These are phyloP conservation scores for Pachypsylla venusta DNA, from an alignment of 1,140 invertebrate species.

Conservation along the genomic window DNA sequence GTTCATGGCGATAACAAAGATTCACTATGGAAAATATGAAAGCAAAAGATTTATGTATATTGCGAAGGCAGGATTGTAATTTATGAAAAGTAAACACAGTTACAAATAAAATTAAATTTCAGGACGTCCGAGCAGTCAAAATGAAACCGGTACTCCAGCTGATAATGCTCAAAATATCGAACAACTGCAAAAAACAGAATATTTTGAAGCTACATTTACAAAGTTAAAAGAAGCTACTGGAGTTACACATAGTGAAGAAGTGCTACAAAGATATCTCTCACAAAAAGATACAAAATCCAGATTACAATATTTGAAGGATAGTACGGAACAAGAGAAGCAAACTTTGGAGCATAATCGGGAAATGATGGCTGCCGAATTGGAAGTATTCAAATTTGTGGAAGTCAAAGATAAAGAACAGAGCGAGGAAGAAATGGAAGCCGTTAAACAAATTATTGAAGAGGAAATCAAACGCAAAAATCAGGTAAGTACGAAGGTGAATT, in stretches of 20 bases:
- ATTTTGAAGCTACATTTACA: slow-evolving; percentile 48
- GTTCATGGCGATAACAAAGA: too few relatives aligned
- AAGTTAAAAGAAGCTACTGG: slow-evolving; percentile 57
- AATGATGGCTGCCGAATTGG: slow-evolving; percentile 47
- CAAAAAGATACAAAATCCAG: slow-evolving; percentile 53
- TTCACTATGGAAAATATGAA: too few relatives aligned
- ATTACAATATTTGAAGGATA: slow-evolving; percentile 46
- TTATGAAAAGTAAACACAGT: too few relatives aligned
- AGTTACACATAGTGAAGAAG: slow-evolving; percentile 51
- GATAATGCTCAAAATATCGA: not conserved
- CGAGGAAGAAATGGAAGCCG: slow-evolving; percentile 43
- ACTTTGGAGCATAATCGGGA: slow-evolving; percentile 49
- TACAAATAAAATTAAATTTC: too few relatives aligned
- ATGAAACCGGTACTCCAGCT: not conserved
- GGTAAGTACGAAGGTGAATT: too few relatives aligned
- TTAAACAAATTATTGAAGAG: slow-evolving; percentile 40
- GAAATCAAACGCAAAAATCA: slow-evolving; percentile 32
- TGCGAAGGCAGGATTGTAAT: too few relatives aligned
- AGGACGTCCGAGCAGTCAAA: not conserved
- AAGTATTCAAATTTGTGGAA: slow-evolving; percentile 59
- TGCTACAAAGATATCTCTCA: slow-evolving; percentile 50
- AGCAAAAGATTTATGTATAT: too few relatives aligned
- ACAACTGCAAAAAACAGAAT: slow-evolving; percentile 17
- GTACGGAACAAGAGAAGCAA: slow-evolving; percentile 54
- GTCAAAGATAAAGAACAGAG: slow-evolving; percentile 63